Percentiles rank a stretch among this genome's conserved stretches.
Evolutionary conservation across 2,888 invertebrate species (phyloP).

Genomic region (Drosophila kambysellisi): DNA sequence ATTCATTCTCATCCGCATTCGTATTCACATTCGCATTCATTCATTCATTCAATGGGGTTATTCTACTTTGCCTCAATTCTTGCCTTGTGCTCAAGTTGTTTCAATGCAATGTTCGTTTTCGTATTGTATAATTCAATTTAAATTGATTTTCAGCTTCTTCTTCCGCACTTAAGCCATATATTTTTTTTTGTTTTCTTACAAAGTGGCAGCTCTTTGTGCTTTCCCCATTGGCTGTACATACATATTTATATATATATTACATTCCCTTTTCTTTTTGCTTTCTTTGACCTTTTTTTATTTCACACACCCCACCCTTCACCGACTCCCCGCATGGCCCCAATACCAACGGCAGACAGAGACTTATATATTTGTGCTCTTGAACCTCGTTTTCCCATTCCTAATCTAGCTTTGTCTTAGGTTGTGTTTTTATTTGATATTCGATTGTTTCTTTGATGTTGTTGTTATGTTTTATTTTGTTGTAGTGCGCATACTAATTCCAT

Average conservation of each 20-base stretch:
- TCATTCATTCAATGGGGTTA: slow-evolving; percentile 56
- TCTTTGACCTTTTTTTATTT: slow-evolving; percentile 42
- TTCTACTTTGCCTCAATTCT: slow-evolving; percentile 34
- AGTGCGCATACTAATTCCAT: slow-evolving; percentile 6
- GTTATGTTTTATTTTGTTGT: slow-evolving; percentile 1
- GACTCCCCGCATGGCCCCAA: slow-evolving; percentile 11
- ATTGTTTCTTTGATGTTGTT: slow-evolving; percentile 19
- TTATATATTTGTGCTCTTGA: slow-evolving; percentile 49
- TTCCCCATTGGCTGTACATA: slow-evolving; percentile 45
- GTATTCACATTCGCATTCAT: slow-evolving; percentile 15
- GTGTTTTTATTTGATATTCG: slow-evolving; percentile 19
- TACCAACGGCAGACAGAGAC: background rate
- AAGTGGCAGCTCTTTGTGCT: slow-evolving; percentile 28
- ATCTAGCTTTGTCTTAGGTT: slow-evolving; percentile 32
- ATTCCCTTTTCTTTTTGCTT: slow-evolving; percentile 47
- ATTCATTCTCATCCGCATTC: slow-evolving; percentile 42
- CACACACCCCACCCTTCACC: slow-evolving; percentile 24
- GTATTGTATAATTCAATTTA: slow-evolving; percentile 74
- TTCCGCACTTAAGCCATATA: slow-evolving; percentile 17
- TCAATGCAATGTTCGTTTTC: slow-evolving; percentile 47
- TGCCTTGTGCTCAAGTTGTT: slow-evolving; percentile 48
- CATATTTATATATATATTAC: slow-evolving; percentile 1
- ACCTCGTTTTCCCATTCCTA: slow-evolving; percentile 46
- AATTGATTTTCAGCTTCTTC: slow-evolving; percentile 66
- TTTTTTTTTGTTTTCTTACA: slow-evolving; percentile 25